These are phyloP conservation scores for Trachelus stipa DNA, from an alignment of 2,888 invertebrate species.

Conservation along the genomic window DNA sequence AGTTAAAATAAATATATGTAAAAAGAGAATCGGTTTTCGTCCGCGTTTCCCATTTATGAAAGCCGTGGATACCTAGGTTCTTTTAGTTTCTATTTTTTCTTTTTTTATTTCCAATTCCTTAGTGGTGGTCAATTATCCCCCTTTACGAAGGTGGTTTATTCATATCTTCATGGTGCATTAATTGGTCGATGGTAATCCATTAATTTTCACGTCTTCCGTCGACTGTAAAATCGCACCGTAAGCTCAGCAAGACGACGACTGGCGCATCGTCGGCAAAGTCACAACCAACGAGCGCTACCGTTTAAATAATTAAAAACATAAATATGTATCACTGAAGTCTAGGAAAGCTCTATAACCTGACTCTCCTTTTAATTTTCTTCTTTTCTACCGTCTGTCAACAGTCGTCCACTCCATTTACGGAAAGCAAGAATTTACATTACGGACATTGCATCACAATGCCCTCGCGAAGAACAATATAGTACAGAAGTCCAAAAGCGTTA, in stretches of 20 bases:
- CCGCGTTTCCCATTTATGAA: background rate
- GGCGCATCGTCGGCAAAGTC: background rate
- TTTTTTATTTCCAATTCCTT: background rate
- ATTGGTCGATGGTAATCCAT: conserved; percentile 10
- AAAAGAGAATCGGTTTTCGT: background rate
- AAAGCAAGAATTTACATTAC: background rate
- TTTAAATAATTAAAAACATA: conserved; percentile 10
- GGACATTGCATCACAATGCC: background rate
- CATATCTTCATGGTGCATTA: background rate
- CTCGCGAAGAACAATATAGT: background rate
- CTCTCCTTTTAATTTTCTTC: background rate
- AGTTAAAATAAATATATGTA: background rate
- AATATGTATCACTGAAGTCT: conserved; percentile 3
- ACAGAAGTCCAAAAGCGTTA: background rate
- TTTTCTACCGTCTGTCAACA: background rate
- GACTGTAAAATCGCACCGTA: background rate
- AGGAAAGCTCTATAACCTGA: background rate
- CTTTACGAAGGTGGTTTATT: background rate
- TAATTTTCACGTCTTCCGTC: background rate
- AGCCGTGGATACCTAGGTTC: background rate
- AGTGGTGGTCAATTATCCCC: background rate
- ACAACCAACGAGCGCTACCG: background rate
- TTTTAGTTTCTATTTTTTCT: background rate
- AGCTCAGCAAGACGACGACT: background rate
- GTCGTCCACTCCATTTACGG: background rate